phyloP scores from a whole-genome alignment of 2,888 invertebrate genomes.

The Synergus gifuensis region DNA sequence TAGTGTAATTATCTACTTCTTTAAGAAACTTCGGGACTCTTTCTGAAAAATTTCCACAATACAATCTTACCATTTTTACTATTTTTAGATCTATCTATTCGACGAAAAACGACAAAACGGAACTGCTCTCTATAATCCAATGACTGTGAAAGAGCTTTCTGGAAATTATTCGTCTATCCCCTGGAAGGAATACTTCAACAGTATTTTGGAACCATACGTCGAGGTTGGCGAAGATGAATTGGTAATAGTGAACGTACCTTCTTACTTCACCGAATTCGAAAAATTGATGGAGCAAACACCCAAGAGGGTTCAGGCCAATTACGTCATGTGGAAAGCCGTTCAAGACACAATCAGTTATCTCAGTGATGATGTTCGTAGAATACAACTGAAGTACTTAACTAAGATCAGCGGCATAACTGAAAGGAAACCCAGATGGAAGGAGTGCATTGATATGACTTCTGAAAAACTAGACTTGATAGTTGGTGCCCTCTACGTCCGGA shows the following conservation, averaged over 20 bases:
- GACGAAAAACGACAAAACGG: slow-evolving; percentile 87
- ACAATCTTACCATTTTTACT: neutral
- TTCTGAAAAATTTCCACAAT: neutral
- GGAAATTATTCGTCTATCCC: slow-evolving; percentile 86
- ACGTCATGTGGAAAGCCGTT: slow-evolving; percentile 94
- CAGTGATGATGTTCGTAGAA: slow-evolving; percentile 86
- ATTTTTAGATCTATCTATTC: neutral
- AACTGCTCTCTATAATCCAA: slow-evolving; percentile 93
- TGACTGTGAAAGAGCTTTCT: slow-evolving; percentile 89
- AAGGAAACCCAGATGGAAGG: slow-evolving; percentile 93
- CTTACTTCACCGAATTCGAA: slow-evolving; percentile 87
- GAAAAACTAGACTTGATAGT: slow-evolving; percentile 87
- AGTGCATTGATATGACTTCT: slow-evolving; percentile 90
- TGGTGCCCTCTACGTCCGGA: slow-evolving; percentile 91
- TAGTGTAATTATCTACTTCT: slow-evolving; percentile 84
- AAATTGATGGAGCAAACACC: slow-evolving; percentile 80
- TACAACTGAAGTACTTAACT: slow-evolving; percentile 90
- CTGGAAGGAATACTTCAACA: slow-evolving; percentile 92
- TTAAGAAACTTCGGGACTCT: neutral
- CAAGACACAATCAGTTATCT: slow-evolving; percentile 90
- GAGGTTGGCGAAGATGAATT: slow-evolving; percentile 84
- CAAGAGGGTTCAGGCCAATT: slow-evolving; percentile 89
- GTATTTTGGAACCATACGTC: slow-evolving; percentile 84
- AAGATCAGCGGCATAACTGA: slow-evolving; percentile 91
- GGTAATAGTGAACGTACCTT: slow-evolving; percentile 91